These are phyloP conservation scores for Amazona guildingii DNA, from an alignment of 2,113 vertebrate genomes.

Conservation along the genomic window DNA sequence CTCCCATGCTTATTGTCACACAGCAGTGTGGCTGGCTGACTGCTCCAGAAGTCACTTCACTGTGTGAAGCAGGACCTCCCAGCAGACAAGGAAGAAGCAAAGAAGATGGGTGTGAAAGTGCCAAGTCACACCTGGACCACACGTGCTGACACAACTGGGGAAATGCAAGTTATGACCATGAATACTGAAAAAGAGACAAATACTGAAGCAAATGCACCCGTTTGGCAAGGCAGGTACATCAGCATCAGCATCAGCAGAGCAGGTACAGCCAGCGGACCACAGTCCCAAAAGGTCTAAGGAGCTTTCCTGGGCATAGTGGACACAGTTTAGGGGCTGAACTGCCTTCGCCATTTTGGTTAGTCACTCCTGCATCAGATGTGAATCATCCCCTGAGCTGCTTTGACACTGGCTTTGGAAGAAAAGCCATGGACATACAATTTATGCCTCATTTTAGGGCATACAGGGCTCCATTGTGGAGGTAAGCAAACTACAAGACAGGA, in stretches of 20 bases:
- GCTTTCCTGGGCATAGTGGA: not conserved
- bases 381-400: not conserved
- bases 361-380: not conserved
- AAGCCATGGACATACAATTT: not conserved
- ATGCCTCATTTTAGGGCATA: not conserved
- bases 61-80: not conserved
- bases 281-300: not conserved
- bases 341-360: not conserved
- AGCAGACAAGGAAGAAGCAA: not conserved
- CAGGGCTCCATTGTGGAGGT: not conserved
- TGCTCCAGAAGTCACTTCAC: not conserved
- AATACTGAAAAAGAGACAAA: not conserved
- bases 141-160: not conserved
- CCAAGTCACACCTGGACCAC: not conserved
- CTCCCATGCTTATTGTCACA: not conserved
- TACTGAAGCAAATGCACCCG: not conserved
- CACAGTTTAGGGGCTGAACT: not conserved
- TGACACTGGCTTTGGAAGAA: not conserved
- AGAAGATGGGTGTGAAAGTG: not conserved
- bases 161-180: not conserved
- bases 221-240: not conserved
- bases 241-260: not conserved
- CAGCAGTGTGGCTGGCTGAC: rapidly evolving
- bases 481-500: not conserved
- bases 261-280: not conserved